These are phyloP conservation scores for Toxotes chatareus DNA, from an alignment of 2,113 vertebrate genomes.

Conservation along the genomic window DNA sequence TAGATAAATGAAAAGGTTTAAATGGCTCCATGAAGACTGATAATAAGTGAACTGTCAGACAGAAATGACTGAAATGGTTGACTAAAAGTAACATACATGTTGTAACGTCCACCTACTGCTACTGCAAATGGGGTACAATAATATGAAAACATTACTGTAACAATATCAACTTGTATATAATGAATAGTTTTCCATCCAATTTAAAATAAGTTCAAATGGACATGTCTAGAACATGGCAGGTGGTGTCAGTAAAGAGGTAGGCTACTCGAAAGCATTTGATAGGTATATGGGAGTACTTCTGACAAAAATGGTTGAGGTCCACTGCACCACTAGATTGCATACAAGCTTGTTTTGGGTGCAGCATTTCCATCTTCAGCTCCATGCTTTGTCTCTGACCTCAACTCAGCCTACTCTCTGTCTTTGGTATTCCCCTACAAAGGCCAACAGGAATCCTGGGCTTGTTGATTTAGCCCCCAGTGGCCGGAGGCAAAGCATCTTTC, in stretches of 20 bases:
- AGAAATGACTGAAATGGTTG: background rate
- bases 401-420: constrained; percentile 63
- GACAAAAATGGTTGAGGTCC: background rate
- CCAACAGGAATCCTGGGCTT: constrained; percentile 81
- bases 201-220: background rate
- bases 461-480: constrained; percentile 81
- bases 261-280: background rate
- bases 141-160: background rate
- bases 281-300: background rate
- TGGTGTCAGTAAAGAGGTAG: background rate
- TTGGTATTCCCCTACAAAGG: constrained; percentile 81
- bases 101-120: background rate
- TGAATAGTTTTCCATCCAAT: background rate
- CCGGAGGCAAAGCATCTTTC: constrained; percentile 85
- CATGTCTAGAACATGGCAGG: background rate
- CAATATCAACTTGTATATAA: background rate
- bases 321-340: constrained; percentile 19
- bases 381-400: constrained; percentile 70
- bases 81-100: background rate
- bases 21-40: too few relatives aligned
- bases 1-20: too few relatives aligned
- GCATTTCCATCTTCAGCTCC: constrained; percentile 58
- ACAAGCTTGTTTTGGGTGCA: constrained; percentile 50
- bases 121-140: background rate
- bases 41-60: too few relatives aligned